phyloP scores from a whole-genome alignment of 2,113 vertebrate species.

The Poeciliopsis retropinna region DNA sequence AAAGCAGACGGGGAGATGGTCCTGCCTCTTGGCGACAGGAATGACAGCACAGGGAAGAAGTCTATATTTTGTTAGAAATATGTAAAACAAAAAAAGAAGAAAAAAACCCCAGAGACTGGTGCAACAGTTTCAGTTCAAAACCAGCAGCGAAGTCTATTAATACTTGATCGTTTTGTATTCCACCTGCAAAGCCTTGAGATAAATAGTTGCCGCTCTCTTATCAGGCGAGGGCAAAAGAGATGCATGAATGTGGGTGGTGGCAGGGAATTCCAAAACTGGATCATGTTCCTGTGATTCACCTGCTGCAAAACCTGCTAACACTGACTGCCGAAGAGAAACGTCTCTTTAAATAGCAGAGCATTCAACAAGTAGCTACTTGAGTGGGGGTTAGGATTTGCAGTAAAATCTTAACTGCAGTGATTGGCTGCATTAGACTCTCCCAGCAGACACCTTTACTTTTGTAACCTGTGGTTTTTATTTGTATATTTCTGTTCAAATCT shows the following conservation, averaged over 20 bases:
- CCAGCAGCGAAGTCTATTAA: background rate
- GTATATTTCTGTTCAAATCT: no score
- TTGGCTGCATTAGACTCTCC: background rate
- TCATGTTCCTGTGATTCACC: constrained; percentile 14
- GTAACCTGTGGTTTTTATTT: background rate
- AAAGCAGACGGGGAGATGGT: background rate
- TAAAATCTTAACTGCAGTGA: background rate
- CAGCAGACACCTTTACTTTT: background rate
- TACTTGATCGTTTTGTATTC: constrained; percentile 5
- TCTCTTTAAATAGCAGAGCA: background rate
- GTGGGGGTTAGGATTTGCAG: background rate
- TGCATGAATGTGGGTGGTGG: constrained; percentile 23
- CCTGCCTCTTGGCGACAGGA: background rate
- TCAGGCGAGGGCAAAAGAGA: constrained; percentile 1
- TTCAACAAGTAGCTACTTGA: constrained; percentile 14
- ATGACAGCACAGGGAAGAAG: background rate
- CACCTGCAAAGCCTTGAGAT: constrained; percentile 9
- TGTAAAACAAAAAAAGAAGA: background rate
- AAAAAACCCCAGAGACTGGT: background rate
- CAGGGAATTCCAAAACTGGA: constrained; percentile 25
- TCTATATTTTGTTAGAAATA: background rate
- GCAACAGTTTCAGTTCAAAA: constrained; percentile 8
- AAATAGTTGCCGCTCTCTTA: constrained; percentile 1
- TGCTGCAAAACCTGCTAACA: constrained; percentile 14
- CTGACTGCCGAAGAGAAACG: background rate